These are phyloP conservation scores for cat (Felis catus) DNA, from an alignment of 2,113 vertebrate species.

Conservation along the genomic window F.catus_Fca126_mat1.0 CM031417.1:11090501-11091000, in stretches of 20 bases:
- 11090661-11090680: not conserved
- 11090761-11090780: not conserved
- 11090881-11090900: too few relatives aligned
- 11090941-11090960: not conserved
- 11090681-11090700: not conserved
- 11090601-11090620: not conserved
- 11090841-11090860: too few relatives aligned
- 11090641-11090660: not conserved
- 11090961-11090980: not conserved
- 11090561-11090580: not conserved
- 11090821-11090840: not conserved
- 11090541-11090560: not conserved
- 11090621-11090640: not conserved
- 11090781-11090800: not conserved
- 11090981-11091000: not conserved
- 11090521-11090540: not conserved
- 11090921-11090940: accelerated
- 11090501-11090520: not conserved
- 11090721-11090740: accelerated
- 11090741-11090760: too few relatives aligned
- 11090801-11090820: not conserved
- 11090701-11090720: not conserved
- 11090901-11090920: not conserved
- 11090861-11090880: accelerated
- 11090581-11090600: not conserved